These are phyloP conservation scores for Drosophila tanythrix DNA, from an alignment of 2,888 invertebrate genomes.

Conservation along the genomic window DNA sequence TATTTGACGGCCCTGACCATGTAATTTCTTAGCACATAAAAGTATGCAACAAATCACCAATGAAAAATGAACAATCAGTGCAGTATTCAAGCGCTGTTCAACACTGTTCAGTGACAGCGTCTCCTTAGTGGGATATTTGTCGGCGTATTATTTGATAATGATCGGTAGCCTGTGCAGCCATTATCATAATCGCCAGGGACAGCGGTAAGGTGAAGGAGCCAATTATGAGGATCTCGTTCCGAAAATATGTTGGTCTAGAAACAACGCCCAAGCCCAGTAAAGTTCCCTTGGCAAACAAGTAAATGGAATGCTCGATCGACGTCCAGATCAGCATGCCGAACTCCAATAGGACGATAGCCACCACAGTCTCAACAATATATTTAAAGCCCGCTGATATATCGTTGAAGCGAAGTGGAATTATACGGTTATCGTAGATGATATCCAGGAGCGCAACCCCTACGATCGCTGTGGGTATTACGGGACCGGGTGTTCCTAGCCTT, in stretches of 20 bases:
- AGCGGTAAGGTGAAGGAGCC: constrained; percentile 57
- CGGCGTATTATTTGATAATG: constrained; percentile 23
- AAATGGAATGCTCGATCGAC: constrained; percentile 36
- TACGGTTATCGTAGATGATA: constrained; percentile 45
- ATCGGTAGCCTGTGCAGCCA: constrained; percentile 32
- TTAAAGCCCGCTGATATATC: neutral
- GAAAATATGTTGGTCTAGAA: neutral
- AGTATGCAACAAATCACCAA: neutral
- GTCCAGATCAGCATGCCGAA: constrained; percentile 45
- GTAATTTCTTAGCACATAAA: neutral
- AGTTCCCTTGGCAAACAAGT: constrained; percentile 10
- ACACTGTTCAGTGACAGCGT: neutral
- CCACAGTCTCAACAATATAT: constrained; percentile 31
- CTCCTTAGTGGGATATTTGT: neutral
- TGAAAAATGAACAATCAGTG: accelerated
- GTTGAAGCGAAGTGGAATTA: constrained; percentile 33
- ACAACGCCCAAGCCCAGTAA: constrained; percentile 31
- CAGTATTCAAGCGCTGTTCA: neutral
- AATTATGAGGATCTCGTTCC: constrained; percentile 32
- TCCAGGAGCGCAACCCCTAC: constrained; percentile 42
- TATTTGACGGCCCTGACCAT: neutral
- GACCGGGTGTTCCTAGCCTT: constrained; percentile 33
- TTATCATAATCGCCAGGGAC: constrained; percentile 41
- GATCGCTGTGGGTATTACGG: constrained; percentile 26
- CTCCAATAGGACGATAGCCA: constrained; percentile 40